A percentile compares a stretch with the other conserved stretches of the same genome.
Evolutionary conservation across 2,797 vertebrate genomes (phyloP).

Genomic region (Cossypha dichroa): DNA sequence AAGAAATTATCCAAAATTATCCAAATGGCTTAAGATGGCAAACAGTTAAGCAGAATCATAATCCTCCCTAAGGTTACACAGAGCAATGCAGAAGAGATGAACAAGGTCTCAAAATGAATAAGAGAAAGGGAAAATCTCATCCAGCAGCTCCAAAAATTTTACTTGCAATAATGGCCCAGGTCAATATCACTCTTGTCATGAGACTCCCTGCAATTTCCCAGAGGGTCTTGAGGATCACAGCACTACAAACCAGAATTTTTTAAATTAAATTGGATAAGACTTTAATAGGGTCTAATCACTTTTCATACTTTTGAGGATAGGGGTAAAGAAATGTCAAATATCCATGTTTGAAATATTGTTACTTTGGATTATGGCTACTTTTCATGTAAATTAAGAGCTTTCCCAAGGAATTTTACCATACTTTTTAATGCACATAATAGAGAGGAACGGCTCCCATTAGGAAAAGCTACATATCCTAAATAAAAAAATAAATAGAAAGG

Average conservation of each 20-base stretch:
- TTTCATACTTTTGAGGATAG: background rate
- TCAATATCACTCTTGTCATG: slow-evolving; percentile 1
- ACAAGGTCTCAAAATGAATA: background rate
- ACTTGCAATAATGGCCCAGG: background rate
- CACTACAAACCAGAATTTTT: background rate
- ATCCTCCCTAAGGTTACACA: background rate
- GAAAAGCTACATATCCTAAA: background rate
- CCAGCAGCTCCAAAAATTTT: background rate
- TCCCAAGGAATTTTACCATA: slow-evolving; percentile 3
- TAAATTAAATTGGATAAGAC: background rate
- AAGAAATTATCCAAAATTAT: background rate
- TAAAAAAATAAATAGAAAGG: background rate
- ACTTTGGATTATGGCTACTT: background rate
- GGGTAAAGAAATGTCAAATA: background rate
- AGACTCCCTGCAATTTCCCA: slow-evolving; percentile 1
- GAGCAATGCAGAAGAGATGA: background rate
- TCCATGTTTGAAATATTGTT: background rate
- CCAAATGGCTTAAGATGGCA: background rate
- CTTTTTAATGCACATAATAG: background rate
- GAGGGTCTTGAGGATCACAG: background rate
- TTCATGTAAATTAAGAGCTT: background rate
- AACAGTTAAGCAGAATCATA: slow-evolving; percentile 1
- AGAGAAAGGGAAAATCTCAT: background rate
- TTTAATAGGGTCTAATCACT: slow-evolving; percentile 12
- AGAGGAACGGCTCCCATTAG: background rate